A percentile compares a stretch with the other conserved stretches of the same genome.
Evolutionary conservation across 2,797 vertebrate genomes (phyloP).

Genomic region (Intellagama lesueurii): DNA sequence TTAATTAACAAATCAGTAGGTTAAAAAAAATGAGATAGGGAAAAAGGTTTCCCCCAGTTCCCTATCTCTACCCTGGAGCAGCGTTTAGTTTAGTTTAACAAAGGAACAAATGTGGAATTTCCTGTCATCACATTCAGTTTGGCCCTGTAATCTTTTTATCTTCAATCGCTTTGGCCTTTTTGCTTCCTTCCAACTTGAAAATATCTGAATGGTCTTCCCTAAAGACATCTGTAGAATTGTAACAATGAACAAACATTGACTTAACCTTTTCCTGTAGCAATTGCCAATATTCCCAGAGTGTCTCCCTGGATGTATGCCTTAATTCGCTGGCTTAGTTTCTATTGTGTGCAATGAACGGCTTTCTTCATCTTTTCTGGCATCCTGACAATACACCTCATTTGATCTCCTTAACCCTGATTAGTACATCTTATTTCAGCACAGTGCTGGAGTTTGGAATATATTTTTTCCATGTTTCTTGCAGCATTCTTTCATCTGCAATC

Average conservation of each 20-base stretch:
- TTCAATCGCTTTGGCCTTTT: conserved; percentile 78
- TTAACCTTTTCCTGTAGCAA: conserved; percentile 72
- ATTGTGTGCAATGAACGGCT: conserved; percentile 44
- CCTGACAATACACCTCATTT: conserved; percentile 20
- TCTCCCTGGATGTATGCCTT: conserved; percentile 50
- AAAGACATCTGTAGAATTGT: conserved; percentile 56
- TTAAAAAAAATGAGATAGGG: neutral
- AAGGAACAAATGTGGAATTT: neutral
- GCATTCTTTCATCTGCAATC: neutral
- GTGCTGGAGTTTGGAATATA: neutral
- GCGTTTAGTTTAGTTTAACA: neutral
- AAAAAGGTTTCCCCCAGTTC: too few species aligned
- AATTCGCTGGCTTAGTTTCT: conserved; percentile 52
- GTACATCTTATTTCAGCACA: conserved; percentile 28
- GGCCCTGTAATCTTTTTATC: conserved; percentile 43
- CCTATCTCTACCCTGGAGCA: neutral
- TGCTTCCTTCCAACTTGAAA: conserved; percentile 66
- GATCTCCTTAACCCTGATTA: conserved; percentile 44
- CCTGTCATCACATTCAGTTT: neutral
- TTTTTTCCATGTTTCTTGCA: neutral
- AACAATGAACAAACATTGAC: conserved; percentile 74
- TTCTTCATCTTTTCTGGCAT: conserved; percentile 43
- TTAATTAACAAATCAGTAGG: too few species aligned
- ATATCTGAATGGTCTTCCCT: conserved; percentile 56
- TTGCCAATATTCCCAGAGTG: conserved; percentile 63